These are phyloP conservation scores for Xiphophorus couchianus DNA, from an alignment of 2,113 vertebrate species.

Conservation along the genomic window DNA sequence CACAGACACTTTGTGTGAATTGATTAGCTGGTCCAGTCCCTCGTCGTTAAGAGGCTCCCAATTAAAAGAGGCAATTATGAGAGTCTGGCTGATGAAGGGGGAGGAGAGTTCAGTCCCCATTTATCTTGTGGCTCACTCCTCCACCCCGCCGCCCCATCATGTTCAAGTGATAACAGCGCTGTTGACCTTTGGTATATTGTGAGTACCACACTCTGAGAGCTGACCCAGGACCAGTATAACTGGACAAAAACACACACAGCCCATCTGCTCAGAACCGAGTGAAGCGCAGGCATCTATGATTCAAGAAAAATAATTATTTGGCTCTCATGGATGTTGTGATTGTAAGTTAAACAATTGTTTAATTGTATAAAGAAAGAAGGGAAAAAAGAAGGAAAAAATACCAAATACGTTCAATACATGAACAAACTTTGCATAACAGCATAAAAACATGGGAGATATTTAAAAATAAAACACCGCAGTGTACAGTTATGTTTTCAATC, in stretches of 20 bases:
- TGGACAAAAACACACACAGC: slow-evolving; percentile 16
- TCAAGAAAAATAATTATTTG: background rate
- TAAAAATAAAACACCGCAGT: no score
- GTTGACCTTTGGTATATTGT: slow-evolving; percentile 73
- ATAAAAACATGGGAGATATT: no score
- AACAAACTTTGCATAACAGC: no score
- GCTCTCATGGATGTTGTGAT: no score
- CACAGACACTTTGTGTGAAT: slow-evolving; percentile 64
- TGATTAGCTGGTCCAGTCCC: slow-evolving; percentile 72
- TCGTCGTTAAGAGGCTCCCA: slow-evolving; percentile 77
- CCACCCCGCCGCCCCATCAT: slow-evolving; percentile 51
- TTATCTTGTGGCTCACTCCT: slow-evolving; percentile 12
- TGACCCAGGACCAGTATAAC: slow-evolving; percentile 49
- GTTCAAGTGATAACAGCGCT: slow-evolving; percentile 73
- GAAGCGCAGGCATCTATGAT: background rate
- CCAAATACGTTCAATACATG: no score
- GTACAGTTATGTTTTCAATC: no score
- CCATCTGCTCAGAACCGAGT: background rate
- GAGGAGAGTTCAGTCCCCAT: slow-evolving; percentile 36
- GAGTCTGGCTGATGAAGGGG: slow-evolving; percentile 63
- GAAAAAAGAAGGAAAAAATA: no score
- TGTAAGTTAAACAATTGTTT: no score
- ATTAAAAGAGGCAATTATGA: slow-evolving; percentile 80
- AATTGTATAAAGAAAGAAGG: no score
- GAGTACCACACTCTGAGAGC: slow-evolving; percentile 57